Conservation (phyloP, 2,113 vertebrate species). For the Burhinus bistriatus region DNA sequence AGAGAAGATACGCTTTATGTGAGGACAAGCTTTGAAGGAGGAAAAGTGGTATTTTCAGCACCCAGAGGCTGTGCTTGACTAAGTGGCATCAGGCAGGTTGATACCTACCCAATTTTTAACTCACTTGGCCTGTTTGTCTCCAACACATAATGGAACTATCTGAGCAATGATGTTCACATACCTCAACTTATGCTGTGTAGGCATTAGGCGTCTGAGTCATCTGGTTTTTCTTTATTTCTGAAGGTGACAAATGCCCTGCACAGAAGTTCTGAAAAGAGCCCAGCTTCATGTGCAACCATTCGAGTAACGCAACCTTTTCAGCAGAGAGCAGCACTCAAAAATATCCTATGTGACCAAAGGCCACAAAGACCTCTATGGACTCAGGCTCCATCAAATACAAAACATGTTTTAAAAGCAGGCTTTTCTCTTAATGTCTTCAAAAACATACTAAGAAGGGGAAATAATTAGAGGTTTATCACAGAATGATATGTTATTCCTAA, state of each 20-base stretch:
- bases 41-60: background rate
- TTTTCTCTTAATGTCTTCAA: background rate
- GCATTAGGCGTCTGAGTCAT: fast-evolving
- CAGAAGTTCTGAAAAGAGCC: background rate
- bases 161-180: background rate
- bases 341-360: background rate
- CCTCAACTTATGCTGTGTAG: background rate
- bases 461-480: background rate
- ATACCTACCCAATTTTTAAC: background rate
- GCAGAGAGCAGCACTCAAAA: background rate
- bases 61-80: background rate
- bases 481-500: background rate
- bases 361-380: background rate
- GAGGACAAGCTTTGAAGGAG: background rate
- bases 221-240: background rate
- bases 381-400: background rate
- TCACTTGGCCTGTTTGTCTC: background rate
- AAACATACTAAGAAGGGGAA: background rate
- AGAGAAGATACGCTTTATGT: background rate
- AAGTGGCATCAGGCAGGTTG: background rate
- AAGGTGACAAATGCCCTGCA: background rate
- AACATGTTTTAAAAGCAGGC: background rate
- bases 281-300: background rate
- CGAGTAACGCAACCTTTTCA: background rate
- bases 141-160: background rate